A percentile compares a stretch with the other conserved stretches of the same genome.
These are phyloP conservation scores for Himalopsyche kuldschensis DNA, from an alignment of 2,888 invertebrate genomes.

Conservation along the genomic window DNA sequence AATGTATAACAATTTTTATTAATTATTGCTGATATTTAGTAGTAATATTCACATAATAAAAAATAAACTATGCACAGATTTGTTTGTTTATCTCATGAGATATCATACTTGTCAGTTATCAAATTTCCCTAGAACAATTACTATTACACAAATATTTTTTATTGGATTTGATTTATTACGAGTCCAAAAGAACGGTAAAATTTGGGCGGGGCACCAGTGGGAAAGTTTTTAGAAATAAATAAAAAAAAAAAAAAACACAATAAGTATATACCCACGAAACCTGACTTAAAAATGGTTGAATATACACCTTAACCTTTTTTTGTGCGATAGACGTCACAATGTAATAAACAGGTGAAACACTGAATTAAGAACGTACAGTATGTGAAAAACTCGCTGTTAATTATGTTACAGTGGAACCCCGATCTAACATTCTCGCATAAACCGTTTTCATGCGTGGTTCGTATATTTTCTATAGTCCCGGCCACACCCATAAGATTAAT, in stretches of 20 bases:
- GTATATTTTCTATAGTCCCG: no score
- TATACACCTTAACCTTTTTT: no score
- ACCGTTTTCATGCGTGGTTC: no score
- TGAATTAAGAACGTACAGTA: no score
- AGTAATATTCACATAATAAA: conserved; percentile 65
- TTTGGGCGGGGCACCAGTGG: not conserved
- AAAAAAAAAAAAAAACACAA: not conserved
- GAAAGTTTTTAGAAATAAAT: not conserved
- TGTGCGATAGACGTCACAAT: no score
- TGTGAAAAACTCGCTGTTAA: no score
- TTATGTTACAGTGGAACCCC: no score
- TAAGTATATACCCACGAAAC: not conserved
- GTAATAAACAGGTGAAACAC: no score
- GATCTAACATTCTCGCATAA: no score
- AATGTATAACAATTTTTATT: conserved; percentile 61
- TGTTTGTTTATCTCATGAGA: conserved; percentile 47
- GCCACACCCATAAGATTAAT: no score
- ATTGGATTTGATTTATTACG: not conserved
- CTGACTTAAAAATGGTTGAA: no score
- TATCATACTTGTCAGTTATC: conserved; percentile 35
- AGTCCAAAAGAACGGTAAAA: not conserved
- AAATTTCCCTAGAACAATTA: conserved; percentile 25
- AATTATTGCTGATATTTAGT: conserved; percentile 65
- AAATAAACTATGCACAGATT: conserved; percentile 69
- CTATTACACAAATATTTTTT: conserved; percentile 25